Base-by-base conservation (phyloP, 1,140 invertebrate genomes). In the Listronotus bonariensis region DNA sequence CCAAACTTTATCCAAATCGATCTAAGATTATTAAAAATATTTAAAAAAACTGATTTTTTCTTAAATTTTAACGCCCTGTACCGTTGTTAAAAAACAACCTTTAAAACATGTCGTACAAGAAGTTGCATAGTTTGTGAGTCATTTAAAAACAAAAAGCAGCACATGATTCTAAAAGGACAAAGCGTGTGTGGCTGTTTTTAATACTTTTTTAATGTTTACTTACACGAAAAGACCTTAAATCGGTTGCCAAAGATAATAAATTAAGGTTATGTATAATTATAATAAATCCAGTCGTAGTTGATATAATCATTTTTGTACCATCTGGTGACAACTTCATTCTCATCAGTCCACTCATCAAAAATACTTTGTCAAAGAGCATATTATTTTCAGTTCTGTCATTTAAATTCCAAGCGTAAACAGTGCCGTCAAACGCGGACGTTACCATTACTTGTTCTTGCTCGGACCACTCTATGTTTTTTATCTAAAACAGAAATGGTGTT, bases 381-480 rank as follows among this genome's bases (percentile, higher is more conserved):
- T 88, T 90, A 71, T 86, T 88, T 74, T 92, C 91, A 20, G 89
- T 90, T 73, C 84, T 90, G 77, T 87, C 92, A 79, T 96, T 95
- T 20, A 97, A 93, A 77, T 97, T 92, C 95, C 95, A 97, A 2
- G 92, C 92, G 73, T 92, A 95, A 77, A 97, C 93, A 69, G 89
- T 92, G 12, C 95, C 94, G 80, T 97, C 95, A 79, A 97, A 92
- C 6, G 93, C 93, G 36, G 93, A 96, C 3, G 93, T 95, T 3
- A 97, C 86, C 18, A 97, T 82, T 5, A 95, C 81, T 58, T 92
- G 89, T 73, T 93, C 90, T 69, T 87, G 88, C n/a, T 88, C 84
- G 46, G 92, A 93, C 77, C 93, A 97, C 76, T 97, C 95, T 65
- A 97, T 95, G 78, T 96, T 97, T 80, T 97, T 97, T 7, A 97